These are phyloP conservation scores for Pseudomyrmex concolor DNA, from an alignment of 1,140 invertebrate genomes.

Conservation along the genomic window DNA sequence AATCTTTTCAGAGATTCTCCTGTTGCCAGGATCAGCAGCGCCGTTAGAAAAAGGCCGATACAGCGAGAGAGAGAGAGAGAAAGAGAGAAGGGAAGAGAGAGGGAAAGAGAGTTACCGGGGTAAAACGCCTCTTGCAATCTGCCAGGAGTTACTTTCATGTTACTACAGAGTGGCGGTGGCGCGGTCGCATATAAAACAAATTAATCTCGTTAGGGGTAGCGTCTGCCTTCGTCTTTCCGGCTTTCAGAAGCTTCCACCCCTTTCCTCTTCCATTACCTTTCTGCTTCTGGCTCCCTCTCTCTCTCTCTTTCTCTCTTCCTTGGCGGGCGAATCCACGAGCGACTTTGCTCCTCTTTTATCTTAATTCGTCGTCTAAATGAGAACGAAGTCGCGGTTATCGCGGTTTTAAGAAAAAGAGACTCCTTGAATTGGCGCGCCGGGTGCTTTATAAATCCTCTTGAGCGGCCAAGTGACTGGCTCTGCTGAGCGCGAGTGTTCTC, in stretches of 20 bases:
- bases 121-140: constrained; percentile 78
- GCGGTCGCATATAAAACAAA: constrained; percentile 82
- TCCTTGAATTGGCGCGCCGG: constrained; percentile 64
- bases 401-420: constrained; percentile 58
- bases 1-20: constrained; percentile 56
- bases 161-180: constrained; percentile 76
- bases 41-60: constrained; percentile 5
- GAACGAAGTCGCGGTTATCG: constrained; percentile 73
- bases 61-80: too few species aligned
- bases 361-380: constrained; percentile 76
- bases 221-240: constrained; percentile 75
- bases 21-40: constrained; percentile 42
- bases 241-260: constrained; percentile 70
- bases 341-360: constrained; percentile 76
- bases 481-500: constrained; percentile 61
- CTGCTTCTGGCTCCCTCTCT: not conserved
- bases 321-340: constrained; percentile 61
- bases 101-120: constrained; percentile 60
- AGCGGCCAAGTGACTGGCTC: constrained; percentile 52
- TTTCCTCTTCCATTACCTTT: too few species aligned
- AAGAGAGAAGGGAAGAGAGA: too few species aligned
- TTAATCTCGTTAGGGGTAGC: constrained; percentile 82
- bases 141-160: constrained; percentile 80
- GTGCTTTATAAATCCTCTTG: constrained; percentile 66
- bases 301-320: constrained; percentile 33